phyloP scores from a whole-genome alignment of 2,888 invertebrate species.

The Periphyllus acericola region DNA sequence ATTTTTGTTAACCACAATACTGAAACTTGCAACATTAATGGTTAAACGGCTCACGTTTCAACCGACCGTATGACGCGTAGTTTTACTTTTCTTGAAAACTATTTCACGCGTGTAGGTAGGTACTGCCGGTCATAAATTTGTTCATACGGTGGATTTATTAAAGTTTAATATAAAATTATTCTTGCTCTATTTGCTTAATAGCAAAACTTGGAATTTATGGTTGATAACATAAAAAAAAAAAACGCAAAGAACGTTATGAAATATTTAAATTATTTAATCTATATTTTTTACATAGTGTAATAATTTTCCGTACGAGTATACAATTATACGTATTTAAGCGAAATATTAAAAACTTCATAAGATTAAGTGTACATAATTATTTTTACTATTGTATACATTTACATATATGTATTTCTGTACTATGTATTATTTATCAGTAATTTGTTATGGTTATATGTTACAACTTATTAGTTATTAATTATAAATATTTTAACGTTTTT shows the following conservation, averaged over 20 bases:
- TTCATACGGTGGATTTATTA: neutral
- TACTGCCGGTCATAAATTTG: neutral
- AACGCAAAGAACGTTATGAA: neutral
- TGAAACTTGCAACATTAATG: constrained; percentile 15
- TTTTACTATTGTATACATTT: neutral
- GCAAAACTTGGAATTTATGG: neutral
- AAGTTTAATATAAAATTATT: too few species aligned
- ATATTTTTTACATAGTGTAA: neutral
- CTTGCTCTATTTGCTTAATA: too few species aligned
- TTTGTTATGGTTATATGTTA: neutral
- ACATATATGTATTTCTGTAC: neutral
- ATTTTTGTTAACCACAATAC: constrained; percentile 31
- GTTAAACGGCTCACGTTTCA: constrained; percentile 14
- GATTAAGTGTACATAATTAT: neutral
- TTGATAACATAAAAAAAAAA: neutral
- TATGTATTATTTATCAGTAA: neutral
- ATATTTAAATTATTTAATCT: neutral
- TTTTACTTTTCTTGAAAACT: neutral
- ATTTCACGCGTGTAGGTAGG: neutral
- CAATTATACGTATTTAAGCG: neutral
- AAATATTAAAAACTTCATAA: constrained; percentile 13
- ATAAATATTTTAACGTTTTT: neutral
- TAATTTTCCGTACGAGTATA: constrained; percentile 16
- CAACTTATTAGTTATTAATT: too few species aligned
- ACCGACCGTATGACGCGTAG: constrained; percentile 46